Percentiles rank a stretch among this genome's conserved stretches.
These are phyloP conservation scores for Leptarthrus brevirostris DNA, from an alignment of 2,888 invertebrate genomes.

Conservation along the genomic window DNA sequence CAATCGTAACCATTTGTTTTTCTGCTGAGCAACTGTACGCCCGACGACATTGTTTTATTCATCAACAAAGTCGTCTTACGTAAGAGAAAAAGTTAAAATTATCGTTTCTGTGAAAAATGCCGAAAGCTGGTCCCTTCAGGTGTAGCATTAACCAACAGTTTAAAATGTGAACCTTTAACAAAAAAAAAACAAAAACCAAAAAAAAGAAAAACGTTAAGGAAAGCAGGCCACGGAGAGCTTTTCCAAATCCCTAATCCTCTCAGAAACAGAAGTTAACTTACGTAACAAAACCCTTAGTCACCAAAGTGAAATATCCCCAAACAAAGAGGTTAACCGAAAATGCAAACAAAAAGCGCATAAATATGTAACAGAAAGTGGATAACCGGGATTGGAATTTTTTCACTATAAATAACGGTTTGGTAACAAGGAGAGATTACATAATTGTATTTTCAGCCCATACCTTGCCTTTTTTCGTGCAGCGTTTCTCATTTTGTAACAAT, in stretches of 20 bases:
- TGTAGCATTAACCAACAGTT: too few relatives aligned
- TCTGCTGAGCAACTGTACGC: too few relatives aligned
- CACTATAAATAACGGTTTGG: slow-evolving; percentile 15
- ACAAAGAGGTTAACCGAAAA: not conserved
- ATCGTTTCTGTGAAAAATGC: too few relatives aligned
- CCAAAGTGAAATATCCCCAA: not conserved
- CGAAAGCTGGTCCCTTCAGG: too few relatives aligned
- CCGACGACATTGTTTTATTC: too few relatives aligned
- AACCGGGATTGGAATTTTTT: slow-evolving; percentile 11
- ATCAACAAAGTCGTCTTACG: too few relatives aligned
- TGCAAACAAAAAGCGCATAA: not conserved
- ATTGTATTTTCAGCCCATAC: slow-evolving; percentile 1
- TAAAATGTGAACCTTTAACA: too few relatives aligned
- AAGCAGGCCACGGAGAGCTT: too few relatives aligned
- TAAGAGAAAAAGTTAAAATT: too few relatives aligned
- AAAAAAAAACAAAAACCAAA: too few relatives aligned
- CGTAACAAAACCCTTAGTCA: slow-evolving; percentile 24
- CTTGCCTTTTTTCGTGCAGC: not conserved
- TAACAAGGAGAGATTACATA: slow-evolving; percentile 26
- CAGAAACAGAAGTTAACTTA: slow-evolving; percentile 27
- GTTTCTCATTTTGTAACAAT: slow-evolving; percentile 1
- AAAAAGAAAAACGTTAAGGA: too few relatives aligned
- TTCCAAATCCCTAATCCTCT: not conserved
- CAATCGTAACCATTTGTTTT: too few relatives aligned
- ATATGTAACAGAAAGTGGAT: not conserved